These are phyloP conservation scores for Pempheris klunzingeri DNA, from an alignment of 2,797 vertebrate species.

Conservation along the genomic window DNA sequence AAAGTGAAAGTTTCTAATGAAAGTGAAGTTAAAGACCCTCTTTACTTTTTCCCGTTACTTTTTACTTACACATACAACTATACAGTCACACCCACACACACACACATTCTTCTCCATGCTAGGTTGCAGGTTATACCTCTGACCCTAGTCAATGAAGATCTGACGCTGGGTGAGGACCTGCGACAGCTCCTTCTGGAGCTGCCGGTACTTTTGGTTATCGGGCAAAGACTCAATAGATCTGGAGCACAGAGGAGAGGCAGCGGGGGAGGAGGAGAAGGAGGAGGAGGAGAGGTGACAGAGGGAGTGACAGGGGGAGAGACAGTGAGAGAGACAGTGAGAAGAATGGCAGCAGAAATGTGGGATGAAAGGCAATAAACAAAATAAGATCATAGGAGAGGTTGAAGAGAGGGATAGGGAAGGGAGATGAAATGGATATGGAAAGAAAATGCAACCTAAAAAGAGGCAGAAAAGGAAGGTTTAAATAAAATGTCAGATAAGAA, in stretches of 20 bases:
- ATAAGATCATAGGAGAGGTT: background rate
- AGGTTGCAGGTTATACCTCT: conserved; percentile 90
- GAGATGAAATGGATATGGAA: conserved; percentile 5
- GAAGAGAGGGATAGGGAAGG: background rate
- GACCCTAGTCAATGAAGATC: conserved; percentile 98
- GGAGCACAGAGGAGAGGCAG: conserved; percentile 76
- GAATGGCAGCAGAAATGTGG: conserved; percentile 21
- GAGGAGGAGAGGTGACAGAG: too few species aligned
- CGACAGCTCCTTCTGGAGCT: conserved; percentile 99
- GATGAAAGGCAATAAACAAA: conserved; percentile 13
- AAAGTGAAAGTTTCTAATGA: too few species aligned
- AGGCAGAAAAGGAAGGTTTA: background rate
- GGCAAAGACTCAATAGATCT: conserved; percentile 99
- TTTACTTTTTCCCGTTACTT: background rate
- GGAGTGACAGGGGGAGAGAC: conserved; percentile 21
- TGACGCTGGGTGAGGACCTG: conserved; percentile 99
- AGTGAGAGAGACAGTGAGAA: conserved; percentile 28
- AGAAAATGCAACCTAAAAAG: background rate
- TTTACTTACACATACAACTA: conserved; percentile 21
- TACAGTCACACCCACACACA: conserved; percentile 38
- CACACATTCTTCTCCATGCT: conserved; percentile 77
- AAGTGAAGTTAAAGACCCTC: too few species aligned
- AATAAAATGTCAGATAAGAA: conserved; percentile 25
- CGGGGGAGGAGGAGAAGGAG: conserved; percentile 56
- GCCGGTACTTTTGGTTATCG: conserved; percentile 99